A percentile compares a stretch with the other conserved stretches of the same genome.
Conservation (phyloP, 2,888 invertebrate species). For the Drosophila yooni region DNA sequence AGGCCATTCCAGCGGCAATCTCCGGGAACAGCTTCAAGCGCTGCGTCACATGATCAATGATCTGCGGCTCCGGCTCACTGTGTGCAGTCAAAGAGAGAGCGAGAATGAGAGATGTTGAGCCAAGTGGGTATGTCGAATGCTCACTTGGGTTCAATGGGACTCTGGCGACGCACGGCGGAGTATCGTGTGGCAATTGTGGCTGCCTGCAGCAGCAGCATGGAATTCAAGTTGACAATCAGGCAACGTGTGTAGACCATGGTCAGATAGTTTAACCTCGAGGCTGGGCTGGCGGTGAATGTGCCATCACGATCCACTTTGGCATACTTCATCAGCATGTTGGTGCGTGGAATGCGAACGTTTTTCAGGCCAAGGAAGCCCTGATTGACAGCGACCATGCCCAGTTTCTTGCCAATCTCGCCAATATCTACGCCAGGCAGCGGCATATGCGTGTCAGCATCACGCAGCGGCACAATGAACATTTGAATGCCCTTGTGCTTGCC, state of each 20-base stretch:
- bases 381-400: conserved; percentile 95
- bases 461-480: conserved; percentile 95
- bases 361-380: conserved; percentile 96
- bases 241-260: conserved; percentile 95
- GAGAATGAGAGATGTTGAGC: neutral
- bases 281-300: conserved; percentile 92
- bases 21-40: conserved; percentile 95
- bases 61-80: conserved; percentile 93
- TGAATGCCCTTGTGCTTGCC: conserved; percentile 94
- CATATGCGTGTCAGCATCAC: conserved; percentile 94
- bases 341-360: conserved; percentile 93
- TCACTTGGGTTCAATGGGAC: conserved; percentile 91
- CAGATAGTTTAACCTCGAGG: conserved; percentile 93
- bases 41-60: conserved; percentile 96
- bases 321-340: conserved; percentile 96
- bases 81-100: neutral
- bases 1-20: conserved; percentile 92
- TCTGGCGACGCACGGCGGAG: conserved; percentile 94
- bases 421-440: conserved; percentile 94
- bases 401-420: conserved; percentile 96
- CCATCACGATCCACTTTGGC: conserved; percentile 96
- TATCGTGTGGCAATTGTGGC: conserved; percentile 95
- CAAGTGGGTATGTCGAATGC: neutral
- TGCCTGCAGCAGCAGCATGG: conserved; percentile 91
- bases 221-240: conserved; percentile 90